Evolutionary conservation across 2,797 vertebrate species (phyloP).

Genomic region (Mormyrops attenuatus): DNA sequence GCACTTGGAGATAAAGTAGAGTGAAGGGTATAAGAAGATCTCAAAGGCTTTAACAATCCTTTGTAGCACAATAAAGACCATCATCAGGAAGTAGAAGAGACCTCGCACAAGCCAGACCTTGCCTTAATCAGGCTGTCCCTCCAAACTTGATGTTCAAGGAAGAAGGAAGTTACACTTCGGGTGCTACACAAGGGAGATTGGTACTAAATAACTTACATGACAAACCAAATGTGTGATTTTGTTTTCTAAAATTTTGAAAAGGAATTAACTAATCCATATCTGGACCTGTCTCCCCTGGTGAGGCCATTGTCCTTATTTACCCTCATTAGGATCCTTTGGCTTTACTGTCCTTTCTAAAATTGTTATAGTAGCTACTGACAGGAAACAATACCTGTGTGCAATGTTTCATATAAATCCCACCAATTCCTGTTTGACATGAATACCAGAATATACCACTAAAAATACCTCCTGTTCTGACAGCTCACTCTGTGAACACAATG

Average conservation of each 20-base stretch:
- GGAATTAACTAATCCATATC: neutral
- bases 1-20: neutral
- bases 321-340: neutral
- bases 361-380: neutral
- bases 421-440: neutral
- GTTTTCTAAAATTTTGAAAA: neutral
- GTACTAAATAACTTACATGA: neutral
- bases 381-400: neutral
- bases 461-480: conserved; percentile 2
- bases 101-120: neutral
- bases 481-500: conserved; percentile 9
- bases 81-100: neutral
- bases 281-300: neutral
- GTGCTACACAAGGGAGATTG: neutral
- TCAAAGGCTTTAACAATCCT: neutral
- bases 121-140: neutral
- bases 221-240: neutral
- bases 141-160: neutral
- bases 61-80: neutral
- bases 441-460: conserved; percentile 7
- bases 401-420: neutral
- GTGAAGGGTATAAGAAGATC: neutral
- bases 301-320: neutral
- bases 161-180: neutral
- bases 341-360: neutral